These are phyloP conservation scores for Julus scanicus DNA, from an alignment of 2,888 invertebrate genomes.

Conservation along the genomic window DNA sequence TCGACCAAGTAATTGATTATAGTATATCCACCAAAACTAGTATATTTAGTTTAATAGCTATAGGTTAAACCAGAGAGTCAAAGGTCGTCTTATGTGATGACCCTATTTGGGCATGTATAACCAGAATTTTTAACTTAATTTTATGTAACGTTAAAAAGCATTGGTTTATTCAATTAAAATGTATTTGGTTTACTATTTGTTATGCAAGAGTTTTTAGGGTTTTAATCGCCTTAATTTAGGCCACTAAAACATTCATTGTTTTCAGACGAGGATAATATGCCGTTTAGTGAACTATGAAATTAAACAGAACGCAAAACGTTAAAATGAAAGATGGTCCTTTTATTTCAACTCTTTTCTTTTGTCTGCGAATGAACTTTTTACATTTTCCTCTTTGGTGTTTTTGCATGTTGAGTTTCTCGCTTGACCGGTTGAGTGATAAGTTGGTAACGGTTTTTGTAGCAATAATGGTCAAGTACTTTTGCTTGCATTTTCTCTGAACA, in stretches of 20 bases:
- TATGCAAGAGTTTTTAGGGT: neutral
- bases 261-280: neutral
- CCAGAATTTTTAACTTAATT: too few species aligned
- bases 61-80: too few species aligned
- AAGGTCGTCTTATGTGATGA: too few species aligned
- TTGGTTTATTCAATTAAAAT: too few species aligned
- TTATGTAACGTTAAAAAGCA: too few species aligned
- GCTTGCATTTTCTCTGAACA: conserved; percentile 12
- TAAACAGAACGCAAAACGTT: neutral
- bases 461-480: conserved; percentile 32
- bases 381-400: neutral
- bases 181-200: neutral
- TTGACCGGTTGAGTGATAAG: conserved; percentile 36
- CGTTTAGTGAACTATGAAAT: neutral
- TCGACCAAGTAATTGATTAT: too few species aligned
- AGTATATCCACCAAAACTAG: too few species aligned
- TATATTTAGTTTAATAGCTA: too few species aligned
- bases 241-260: neutral
- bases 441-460: conserved; percentile 39
- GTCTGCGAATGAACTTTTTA: neutral
- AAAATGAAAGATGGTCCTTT: neutral
- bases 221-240: neutral
- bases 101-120: too few species aligned
- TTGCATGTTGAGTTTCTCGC: neutral
- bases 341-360: neutral